Conservation (phyloP, 2,888 invertebrate genomes). For the Sialis fuliginosa region DNA sequence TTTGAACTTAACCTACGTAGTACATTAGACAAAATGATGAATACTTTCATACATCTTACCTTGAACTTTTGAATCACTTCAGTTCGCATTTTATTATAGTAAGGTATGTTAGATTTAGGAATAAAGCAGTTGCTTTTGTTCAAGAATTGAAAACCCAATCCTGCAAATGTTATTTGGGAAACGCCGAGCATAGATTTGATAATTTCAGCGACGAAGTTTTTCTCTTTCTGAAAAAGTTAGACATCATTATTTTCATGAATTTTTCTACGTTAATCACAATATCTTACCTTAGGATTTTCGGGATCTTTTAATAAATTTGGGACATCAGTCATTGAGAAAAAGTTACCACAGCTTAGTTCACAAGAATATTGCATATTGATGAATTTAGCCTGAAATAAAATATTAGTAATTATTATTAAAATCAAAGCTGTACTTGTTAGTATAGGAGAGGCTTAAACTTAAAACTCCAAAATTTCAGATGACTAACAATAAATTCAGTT, state of each 20-base stretch:
- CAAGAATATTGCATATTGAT: conserved; percentile 29
- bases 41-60: background rate
- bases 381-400: conserved; percentile 28
- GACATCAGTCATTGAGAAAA: conserved; percentile 33
- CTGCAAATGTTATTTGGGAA: conserved; percentile 28
- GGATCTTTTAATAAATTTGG: conserved; percentile 34
- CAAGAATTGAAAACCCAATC: conserved; percentile 29
- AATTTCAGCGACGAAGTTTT: conserved; percentile 13
- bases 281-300: conserved; percentile 28
- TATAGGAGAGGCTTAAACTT: background rate
- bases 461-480: background rate
- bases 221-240: conserved; percentile 21
- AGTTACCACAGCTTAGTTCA: conserved; percentile 30
- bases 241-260: no score
- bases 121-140: conserved; percentile 26
- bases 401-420: conserved; percentile 2
- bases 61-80: conserved; percentile 10
- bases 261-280: no score
- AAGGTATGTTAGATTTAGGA: conserved; percentile 15
- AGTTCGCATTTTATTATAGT: background rate
- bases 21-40: no score
- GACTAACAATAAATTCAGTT: no score
- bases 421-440: background rate
- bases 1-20: no score
- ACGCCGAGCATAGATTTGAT: conserved; percentile 15